Percentiles rank a stretch among this genome's conserved stretches.
These are phyloP conservation scores for Lissonota sp. DNA, from an alignment of 2,888 invertebrate genomes.

Conservation along the genomic window DNA sequence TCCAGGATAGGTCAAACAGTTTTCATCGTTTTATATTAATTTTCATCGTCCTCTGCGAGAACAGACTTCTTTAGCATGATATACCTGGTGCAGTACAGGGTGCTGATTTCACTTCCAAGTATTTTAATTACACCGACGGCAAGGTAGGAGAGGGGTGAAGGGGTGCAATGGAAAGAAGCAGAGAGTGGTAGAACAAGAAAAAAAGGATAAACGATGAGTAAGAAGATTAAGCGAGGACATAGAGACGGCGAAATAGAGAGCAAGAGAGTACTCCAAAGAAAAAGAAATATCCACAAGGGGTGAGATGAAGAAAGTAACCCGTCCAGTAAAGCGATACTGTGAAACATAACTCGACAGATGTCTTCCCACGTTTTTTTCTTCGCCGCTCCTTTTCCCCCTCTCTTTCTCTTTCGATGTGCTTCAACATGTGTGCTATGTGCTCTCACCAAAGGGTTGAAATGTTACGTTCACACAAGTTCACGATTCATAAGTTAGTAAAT, in stretches of 20 bases:
- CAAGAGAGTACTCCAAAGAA: constrained; percentile 14
- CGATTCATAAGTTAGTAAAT: constrained; percentile 22
- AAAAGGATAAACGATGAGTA: constrained; percentile 64
- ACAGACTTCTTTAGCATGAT: constrained; percentile 30
- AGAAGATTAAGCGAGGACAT: constrained; percentile 64
- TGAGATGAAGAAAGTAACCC: constrained; percentile 31
- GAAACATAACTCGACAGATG: constrained; percentile 77
- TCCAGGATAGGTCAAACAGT: constrained; percentile 37
- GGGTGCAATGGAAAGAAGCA: constrained; percentile 52
- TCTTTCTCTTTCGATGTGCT: constrained; percentile 64
- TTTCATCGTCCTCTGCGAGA: constrained; percentile 27
- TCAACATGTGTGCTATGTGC: constrained; percentile 76
- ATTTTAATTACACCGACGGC: constrained; percentile 80
- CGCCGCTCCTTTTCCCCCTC: constrained; percentile 70
- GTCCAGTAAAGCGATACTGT: constrained; percentile 22
- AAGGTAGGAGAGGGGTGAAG: constrained; percentile 33
- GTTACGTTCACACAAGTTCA: constrained; percentile 49
- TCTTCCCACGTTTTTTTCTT: constrained; percentile 79
- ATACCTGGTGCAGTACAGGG: constrained; percentile 31
- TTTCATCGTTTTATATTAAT: constrained; percentile 55
- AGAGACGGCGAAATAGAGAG: constrained; percentile 59
- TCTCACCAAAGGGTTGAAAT: constrained; percentile 76
- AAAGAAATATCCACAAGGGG: constrained; percentile 46
- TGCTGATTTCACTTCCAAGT: constrained; percentile 75
- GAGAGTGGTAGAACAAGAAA: constrained; percentile 52